Conservation (phyloP, 1,140 invertebrate genomes). For the Parasteatoda tepidariorum region DNA sequence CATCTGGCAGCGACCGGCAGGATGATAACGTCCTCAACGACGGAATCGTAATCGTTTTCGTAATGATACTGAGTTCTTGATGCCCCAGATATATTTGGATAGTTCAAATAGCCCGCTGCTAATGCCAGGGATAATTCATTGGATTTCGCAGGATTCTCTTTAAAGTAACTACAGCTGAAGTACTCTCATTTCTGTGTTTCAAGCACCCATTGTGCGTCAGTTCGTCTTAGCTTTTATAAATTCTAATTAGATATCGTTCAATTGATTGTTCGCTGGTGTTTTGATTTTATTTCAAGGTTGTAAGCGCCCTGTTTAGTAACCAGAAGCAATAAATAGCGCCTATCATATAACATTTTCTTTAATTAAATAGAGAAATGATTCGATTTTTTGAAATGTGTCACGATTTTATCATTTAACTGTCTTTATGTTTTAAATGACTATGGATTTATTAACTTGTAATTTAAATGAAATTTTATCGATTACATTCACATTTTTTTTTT, state of each 20-base stretch:
- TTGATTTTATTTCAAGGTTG: no score
- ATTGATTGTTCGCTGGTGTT: no score
- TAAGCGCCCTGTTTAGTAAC: no score
- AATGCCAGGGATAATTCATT: slow-evolving; percentile 13
- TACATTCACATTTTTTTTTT: no score
- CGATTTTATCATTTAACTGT: no score
- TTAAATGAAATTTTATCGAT: no score
- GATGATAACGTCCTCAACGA: slow-evolving; percentile 38
- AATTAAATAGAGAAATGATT: no score
- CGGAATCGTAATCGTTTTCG: slow-evolving; percentile 43
- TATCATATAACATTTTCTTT: no score
- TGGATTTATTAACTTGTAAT: no score
- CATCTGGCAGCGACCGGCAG: slow-evolving; percentile 44
- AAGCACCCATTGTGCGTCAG: slow-evolving; percentile 4
- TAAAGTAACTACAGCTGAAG: not conserved
- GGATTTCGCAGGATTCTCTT: not conserved
- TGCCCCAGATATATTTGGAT: slow-evolving; percentile 4
- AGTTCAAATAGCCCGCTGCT: not conserved
- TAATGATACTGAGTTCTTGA: slow-evolving; percentile 40
- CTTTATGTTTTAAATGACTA: no score
- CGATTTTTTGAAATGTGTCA: no score
- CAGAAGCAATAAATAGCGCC: no score
- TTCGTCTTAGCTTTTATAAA: slow-evolving; percentile 15
- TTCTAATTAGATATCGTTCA: slow-evolving; percentile 18
- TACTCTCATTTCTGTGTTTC: not conserved